These are phyloP conservation scores for Neosalanx taihuensis DNA, from an alignment of 2,797 vertebrate species.

Conservation along the genomic window DNA sequence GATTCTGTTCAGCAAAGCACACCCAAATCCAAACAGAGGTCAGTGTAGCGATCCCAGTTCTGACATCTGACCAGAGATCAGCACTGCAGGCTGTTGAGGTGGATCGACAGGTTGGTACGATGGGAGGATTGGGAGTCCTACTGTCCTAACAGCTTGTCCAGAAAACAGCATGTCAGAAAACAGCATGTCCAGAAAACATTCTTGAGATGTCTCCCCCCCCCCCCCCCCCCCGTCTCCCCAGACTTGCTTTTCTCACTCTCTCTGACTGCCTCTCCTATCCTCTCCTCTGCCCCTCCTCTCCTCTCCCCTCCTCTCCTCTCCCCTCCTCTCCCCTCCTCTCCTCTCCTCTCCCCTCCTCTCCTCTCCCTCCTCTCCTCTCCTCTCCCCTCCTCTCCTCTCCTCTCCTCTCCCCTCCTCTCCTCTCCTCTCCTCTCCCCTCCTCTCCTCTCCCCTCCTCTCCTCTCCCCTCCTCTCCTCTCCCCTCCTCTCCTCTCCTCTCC, in stretches of 20 bases:
- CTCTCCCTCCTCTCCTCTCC: background rate
- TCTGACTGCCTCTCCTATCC: background rate
- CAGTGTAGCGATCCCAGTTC: background rate
- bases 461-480: background rate
- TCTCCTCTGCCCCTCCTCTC: background rate
- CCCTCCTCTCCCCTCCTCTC: slow-evolving; percentile 4
- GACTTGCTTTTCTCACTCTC: too few species aligned
- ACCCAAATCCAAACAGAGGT: background rate
- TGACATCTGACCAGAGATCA: background rate
- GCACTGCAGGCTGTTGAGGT: background rate
- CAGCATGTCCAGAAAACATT: slow-evolving; percentile 46
- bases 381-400: background rate
- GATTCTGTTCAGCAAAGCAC: background rate
- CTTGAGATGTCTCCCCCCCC: too few species aligned
- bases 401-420: background rate
- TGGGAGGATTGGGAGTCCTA: slow-evolving; percentile 50
- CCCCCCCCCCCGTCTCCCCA: slow-evolving; percentile 34
- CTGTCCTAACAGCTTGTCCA: slow-evolving; percentile 35
- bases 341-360: slow-evolving; percentile 33
- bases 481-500: background rate
- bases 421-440: slow-evolving; percentile 31
- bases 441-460: slow-evolving; percentile 11
- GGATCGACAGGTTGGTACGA: slow-evolving; percentile 47
- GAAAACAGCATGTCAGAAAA: slow-evolving; percentile 45
- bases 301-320: background rate